Conservation (phyloP, 64 coral and sea anemone genomes). For the Actinia tenebrosa region DNA sequence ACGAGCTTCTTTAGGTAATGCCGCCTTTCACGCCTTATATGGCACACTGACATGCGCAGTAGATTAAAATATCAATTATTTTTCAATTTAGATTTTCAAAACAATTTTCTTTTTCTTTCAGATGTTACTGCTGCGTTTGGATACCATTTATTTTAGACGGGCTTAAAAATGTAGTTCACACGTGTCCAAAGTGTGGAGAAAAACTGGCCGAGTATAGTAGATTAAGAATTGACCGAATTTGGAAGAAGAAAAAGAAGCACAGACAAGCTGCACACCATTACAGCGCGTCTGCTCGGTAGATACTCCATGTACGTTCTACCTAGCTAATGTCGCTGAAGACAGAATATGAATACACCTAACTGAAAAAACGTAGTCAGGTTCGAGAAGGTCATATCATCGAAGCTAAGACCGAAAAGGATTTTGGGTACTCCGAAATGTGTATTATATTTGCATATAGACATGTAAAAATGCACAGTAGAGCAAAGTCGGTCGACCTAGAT, state of each 20-base stretch:
- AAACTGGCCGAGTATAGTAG: constrained; percentile 76
- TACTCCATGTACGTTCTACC: not conserved
- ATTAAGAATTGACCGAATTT: constrained; percentile 63
- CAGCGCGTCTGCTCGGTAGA: constrained; percentile 3
- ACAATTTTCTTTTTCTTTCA: not conserved
- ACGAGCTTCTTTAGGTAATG: no score
- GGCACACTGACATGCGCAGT: no score
- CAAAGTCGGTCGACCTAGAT: no score
- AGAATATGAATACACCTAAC: no score
- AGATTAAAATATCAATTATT: not conserved
- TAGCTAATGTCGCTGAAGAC: not conserved
- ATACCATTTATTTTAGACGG: constrained; percentile 87
- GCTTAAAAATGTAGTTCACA: constrained; percentile 80
- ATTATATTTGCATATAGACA: no score
- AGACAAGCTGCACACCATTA: constrained; percentile 54
- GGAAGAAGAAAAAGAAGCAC: constrained; percentile 77
- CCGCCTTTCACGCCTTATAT: no score
- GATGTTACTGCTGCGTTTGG: constrained; percentile 90
- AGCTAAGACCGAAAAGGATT: no score
- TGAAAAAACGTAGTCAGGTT: no score
- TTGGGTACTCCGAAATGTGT: no score
- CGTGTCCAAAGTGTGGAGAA: constrained; percentile 74
- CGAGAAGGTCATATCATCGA: no score
- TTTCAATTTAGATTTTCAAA: not conserved
- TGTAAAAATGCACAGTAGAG: no score